Conservation (phyloP, 2,888 invertebrate genomes). For the Agrochola lychnidis region DNA sequence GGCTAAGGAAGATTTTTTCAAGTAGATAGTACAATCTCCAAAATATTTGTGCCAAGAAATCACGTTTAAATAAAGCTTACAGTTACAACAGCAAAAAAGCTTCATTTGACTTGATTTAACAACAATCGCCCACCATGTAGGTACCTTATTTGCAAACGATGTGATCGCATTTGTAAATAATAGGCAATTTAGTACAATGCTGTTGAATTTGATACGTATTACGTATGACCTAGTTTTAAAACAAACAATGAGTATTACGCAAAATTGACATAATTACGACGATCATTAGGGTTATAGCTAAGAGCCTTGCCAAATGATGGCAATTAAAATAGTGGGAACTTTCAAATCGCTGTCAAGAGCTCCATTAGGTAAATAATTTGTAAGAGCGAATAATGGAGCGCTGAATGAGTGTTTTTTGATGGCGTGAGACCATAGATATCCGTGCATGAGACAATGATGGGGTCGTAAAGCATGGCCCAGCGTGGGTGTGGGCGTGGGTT, state of each 20-base stretch:
- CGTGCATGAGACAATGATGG: conserved; percentile 22
- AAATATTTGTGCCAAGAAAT: conserved; percentile 25
- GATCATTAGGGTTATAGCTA: conserved; percentile 7
- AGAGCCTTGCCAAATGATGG: conserved; percentile 40
- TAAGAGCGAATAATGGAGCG: neutral
- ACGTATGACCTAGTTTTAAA: conserved; percentile 39
- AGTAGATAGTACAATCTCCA: conserved; percentile 3
- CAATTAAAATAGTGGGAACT: conserved; percentile 41
- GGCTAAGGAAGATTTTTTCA: neutral
- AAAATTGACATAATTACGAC: conserved; percentile 21
- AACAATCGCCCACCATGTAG: conserved; percentile 18
- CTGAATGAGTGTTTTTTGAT: conserved; percentile 33
- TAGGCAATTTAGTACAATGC: conserved; percentile 40
- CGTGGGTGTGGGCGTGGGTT: conserved; percentile 47
- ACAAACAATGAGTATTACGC: conserved; percentile 31
- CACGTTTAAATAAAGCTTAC: neutral
- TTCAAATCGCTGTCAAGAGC: conserved; percentile 16
- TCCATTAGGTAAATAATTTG: conserved; percentile 24
- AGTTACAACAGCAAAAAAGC: neutral
- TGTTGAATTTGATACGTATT: conserved; percentile 34
- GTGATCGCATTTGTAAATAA: conserved; percentile 48
- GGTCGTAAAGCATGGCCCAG: conserved; percentile 33
- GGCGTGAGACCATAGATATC: neutral
- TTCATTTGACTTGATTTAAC: neutral
- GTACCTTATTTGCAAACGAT: conserved; percentile 27